A percentile compares a stretch with the other conserved stretches of the same genome.
These are phyloP conservation scores for Ophthalmolycus amberensis DNA, from an alignment of 2,113 vertebrate species.

Conservation along the genomic window DNA sequence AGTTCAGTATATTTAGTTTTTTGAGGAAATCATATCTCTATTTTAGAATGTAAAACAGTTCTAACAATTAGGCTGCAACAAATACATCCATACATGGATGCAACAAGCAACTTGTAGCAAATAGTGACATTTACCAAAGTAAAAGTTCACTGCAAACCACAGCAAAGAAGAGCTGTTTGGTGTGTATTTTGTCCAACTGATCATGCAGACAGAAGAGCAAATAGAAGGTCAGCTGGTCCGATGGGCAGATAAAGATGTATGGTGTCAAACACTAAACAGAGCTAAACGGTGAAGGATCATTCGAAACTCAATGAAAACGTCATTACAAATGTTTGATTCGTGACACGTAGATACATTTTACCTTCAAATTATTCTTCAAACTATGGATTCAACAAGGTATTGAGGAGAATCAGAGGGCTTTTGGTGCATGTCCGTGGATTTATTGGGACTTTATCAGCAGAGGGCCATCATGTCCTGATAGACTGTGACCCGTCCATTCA, in stretches of 20 bases:
- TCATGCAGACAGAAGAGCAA: background rate
- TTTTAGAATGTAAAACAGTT: background rate
- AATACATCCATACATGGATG: background rate
- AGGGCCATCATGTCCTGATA: background rate
- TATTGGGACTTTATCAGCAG: background rate
- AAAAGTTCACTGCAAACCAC: background rate
- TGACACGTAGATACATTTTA: background rate
- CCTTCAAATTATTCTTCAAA: background rate
- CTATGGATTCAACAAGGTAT: background rate
- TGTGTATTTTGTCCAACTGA: background rate
- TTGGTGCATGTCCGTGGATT: background rate
- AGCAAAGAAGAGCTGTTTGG: background rate
- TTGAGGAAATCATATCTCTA: background rate
- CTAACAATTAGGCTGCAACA: background rate
- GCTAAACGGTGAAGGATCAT: background rate
- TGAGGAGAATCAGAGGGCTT: background rate
- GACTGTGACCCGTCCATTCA: background rate
- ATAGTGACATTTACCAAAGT: background rate
- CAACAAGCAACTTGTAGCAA: background rate
- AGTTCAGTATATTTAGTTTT: background rate
- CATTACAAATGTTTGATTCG: background rate
- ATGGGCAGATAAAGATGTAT: conserved; percentile 17
- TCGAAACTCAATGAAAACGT: background rate
- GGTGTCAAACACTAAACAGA: background rate
- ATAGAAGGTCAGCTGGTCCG: background rate